Evolutionary conservation across 2,113 vertebrate genomes (phyloP).

Genomic region (Caracal caracal): DNA sequence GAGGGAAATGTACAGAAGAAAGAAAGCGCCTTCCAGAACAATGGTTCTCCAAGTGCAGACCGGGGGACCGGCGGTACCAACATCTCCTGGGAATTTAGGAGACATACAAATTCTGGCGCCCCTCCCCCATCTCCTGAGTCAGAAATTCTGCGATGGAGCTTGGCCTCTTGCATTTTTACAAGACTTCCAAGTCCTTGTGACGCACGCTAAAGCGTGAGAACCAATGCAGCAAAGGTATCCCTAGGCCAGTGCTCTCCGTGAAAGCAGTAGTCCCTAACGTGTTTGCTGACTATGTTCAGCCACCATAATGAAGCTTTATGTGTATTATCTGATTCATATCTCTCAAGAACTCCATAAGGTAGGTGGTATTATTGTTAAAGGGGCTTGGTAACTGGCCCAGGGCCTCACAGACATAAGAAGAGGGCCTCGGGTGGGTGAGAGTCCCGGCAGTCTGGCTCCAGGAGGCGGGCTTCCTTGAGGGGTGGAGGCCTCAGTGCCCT

Average conservation of each 20-base stretch:
- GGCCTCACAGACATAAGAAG: not conserved
- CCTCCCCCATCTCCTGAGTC: not conserved
- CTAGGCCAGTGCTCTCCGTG: fast-evolving
- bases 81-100: not conserved
- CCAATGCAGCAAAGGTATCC: fast-evolving
- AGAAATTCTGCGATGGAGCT: not conserved
- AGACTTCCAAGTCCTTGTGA: not conserved
- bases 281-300: not conserved
- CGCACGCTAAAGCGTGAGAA: not conserved
- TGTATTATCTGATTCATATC: not conserved
- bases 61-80: not conserved
- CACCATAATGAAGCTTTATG: fast-evolving
- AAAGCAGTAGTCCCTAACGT: fast-evolving
- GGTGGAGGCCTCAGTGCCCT: fast-evolving
- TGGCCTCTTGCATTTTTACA: not conserved
- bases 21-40: not conserved
- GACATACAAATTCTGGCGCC: not conserved
- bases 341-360: not conserved
- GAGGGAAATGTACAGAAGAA: not conserved
- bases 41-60: not conserved
- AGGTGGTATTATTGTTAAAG: not conserved
- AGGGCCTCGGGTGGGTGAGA: not conserved
- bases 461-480: too few relatives aligned
- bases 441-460: fast-evolving
- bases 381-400: not conserved